Base-by-base conservation (phyloP, 2,888 invertebrate species). In the Dryocosmus kuriphilus region DNA sequence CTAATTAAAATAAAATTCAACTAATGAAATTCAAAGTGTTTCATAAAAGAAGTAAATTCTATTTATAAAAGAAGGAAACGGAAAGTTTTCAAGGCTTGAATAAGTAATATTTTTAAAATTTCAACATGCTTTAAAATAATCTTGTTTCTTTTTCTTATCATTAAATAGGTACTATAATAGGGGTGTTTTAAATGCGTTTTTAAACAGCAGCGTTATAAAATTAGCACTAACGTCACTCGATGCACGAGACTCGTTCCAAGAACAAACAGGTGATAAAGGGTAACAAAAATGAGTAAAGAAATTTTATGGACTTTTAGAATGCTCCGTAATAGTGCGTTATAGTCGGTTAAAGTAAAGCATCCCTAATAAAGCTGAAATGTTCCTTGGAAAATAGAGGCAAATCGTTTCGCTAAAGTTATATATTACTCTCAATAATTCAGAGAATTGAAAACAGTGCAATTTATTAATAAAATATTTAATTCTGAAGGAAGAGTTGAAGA, bases 231-330 rank as follows among this genome's bases (percentile, higher is more conserved):
- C 27, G 60, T 60, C 27, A 60, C 16, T 27, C 14, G 9, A 22
- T 9, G n/a, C n/a, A 63, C 63, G 63, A 63, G 35, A 9, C 35
- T 22, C n/a, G 22, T 63, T 22, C 63, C 63, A 63, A 22, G 63
- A 63, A 22, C 24, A 60, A 63, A 11, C n/a, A 63, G 22, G 63
- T 63, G n/a, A 62, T 30, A n/a, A 62, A 62, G 32, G 27, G 24
- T 27, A 27, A 16, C 14, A 27, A 27, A 27, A 62, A 9, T 32
- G 9, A 62, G n/a, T 62, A 7, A 32, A 62, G 16, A 62, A 1
- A 32, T 62, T 62, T 62, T 27, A 27, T 30, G 19, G 19, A 1
- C 27, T 27, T 30, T 27, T 19, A 30, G 11, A 63, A 22, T 35
- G 35, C n/a, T 51, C 8, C 9, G 8, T 51, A n/a, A 9, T n/a